Evolutionary conservation across 64 coral and sea anemone genomes (phyloP).

Genomic region (Montipora sp.): DNA sequence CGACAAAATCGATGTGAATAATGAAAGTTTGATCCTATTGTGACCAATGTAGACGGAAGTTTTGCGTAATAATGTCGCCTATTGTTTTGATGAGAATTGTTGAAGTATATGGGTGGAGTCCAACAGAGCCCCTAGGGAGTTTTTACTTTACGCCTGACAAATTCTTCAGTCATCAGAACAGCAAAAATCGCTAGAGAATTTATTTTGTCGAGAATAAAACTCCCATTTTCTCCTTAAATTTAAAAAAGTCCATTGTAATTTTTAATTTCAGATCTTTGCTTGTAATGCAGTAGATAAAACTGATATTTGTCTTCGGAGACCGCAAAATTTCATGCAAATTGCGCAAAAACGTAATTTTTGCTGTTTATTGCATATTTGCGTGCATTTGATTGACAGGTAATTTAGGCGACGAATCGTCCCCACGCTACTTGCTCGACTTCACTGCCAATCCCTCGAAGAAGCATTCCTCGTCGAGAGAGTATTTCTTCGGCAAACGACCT

Average conservation of each 20-base stretch:
- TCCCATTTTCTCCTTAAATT: neutral
- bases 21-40: slow-evolving; percentile 3
- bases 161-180: slow-evolving; percentile 19
- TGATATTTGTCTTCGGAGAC: neutral
- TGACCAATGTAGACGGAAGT: slow-evolving; percentile 28
- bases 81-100: slow-evolving; percentile 25
- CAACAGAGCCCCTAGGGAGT: slow-evolving; percentile 4
- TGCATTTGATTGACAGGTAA: slow-evolving; percentile 53
- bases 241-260: neutral
- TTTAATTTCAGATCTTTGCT: neutral
- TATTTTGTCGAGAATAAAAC: neutral
- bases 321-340: neutral
- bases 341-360: neutral
- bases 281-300: neutral
- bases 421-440: slow-evolving; percentile 38
- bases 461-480: slow-evolving; percentile 9
- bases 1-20: neutral
- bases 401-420: slow-evolving; percentile 50
- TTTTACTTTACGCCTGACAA: slow-evolving; percentile 12
- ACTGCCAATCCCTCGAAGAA: slow-evolving; percentile 27
- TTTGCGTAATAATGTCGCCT: neutral
- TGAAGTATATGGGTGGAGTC: slow-evolving; percentile 52
- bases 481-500: neutral
- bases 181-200: neutral
- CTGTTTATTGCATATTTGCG: slow-evolving; percentile 40